A percentile compares a stretch with the other conserved stretches of the same genome.
Evolutionary conservation across 64 coral and sea anemone species (phyloP).

Genomic region (Hydrozoanthus tunicans): DNA sequence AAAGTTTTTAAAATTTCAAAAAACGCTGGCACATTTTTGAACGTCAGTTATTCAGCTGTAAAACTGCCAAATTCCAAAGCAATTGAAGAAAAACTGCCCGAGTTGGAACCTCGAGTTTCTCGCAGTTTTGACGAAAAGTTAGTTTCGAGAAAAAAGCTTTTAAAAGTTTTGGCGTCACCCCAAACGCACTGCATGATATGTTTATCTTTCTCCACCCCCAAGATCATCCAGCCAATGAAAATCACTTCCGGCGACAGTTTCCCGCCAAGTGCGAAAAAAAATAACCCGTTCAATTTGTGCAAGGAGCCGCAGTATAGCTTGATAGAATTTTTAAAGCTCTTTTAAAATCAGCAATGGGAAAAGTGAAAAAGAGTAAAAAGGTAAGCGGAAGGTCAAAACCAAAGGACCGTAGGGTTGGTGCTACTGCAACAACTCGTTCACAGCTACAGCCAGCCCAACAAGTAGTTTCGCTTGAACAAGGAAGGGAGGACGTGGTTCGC

Average conservation of each 20-base stretch:
- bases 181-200: background rate
- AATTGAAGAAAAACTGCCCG: too few relatives aligned
- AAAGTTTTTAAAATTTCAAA: too few relatives aligned
- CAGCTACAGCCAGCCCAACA: background rate
- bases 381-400: background rate
- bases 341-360: background rate
- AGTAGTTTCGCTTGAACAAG: background rate
- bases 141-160: slow-evolving; percentile 11
- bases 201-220: slow-evolving; percentile 9
- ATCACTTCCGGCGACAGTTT: slow-evolving; percentile 19
- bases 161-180: background rate
- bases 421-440: background rate
- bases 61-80: slow-evolving; percentile 5
- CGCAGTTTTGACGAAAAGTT: background rate
- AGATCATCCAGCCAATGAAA: slow-evolving; percentile 7
- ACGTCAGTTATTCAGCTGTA: slow-evolving; percentile 25
- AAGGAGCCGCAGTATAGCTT: background rate
- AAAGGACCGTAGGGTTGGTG: background rate
- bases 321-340: too few relatives aligned
- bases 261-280: slow-evolving; percentile 15
- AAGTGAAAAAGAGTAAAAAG: background rate
- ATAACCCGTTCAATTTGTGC: background rate
- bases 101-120: background rate
- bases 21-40: slow-evolving; percentile 11
- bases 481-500: background rate